These are phyloP conservation scores for Hemiscyllium ocellatum DNA, from an alignment of 2,113 vertebrate genomes.

Conservation along the genomic window DNA sequence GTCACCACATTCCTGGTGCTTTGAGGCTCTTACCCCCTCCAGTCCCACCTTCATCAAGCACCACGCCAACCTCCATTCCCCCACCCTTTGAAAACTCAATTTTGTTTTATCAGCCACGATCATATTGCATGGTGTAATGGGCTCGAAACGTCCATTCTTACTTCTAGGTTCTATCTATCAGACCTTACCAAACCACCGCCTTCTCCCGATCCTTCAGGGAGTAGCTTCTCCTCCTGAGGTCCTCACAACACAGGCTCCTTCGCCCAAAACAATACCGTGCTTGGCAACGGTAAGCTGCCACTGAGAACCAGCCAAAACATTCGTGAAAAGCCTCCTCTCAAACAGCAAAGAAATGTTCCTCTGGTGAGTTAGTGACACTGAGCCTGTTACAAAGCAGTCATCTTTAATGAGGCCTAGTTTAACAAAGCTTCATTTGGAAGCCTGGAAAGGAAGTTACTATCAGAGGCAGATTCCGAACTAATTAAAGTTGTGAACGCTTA, in stretches of 20 bases:
- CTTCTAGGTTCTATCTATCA: too few species aligned
- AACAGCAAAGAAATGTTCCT: not conserved
- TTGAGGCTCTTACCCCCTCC: not conserved
- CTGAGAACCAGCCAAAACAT: not conserved
- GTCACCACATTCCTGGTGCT: not conserved
- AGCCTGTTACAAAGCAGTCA: not conserved
- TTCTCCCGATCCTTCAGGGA: not conserved
- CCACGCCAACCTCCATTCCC: not conserved
- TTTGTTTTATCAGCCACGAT: too few species aligned
- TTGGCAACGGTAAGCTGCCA: not conserved
- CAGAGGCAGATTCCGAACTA: not conserved
- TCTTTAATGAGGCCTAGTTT: not conserved
- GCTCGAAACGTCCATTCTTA: too few species aligned
- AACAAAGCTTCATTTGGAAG: not conserved
- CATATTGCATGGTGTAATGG: too few species aligned
- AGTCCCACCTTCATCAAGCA: not conserved
- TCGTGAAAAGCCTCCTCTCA: not conserved
- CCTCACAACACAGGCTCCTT: not conserved
- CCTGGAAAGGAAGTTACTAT: not conserved
- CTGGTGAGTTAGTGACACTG: not conserved
- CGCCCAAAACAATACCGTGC: not conserved
- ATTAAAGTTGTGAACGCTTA: slow-evolving; percentile 1
- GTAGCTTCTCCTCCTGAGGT: not conserved
- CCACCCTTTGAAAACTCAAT: not conserved
- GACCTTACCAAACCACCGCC: too few species aligned